Evolutionary conservation across 2,113 vertebrate species (phyloP).

Genomic region (Laticauda laticaudata): DNA sequence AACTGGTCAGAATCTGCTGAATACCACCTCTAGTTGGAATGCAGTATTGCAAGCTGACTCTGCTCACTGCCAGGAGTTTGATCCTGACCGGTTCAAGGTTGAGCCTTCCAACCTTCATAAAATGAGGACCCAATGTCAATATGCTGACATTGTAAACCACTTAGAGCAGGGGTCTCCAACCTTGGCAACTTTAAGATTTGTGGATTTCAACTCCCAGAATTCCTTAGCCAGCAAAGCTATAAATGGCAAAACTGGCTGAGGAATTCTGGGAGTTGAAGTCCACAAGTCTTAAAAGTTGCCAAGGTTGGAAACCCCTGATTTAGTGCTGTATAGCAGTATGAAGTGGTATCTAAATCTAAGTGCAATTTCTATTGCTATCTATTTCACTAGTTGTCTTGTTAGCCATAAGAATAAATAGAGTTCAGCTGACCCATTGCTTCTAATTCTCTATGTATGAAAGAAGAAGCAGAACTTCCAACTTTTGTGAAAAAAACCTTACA

Average conservation of each 20-base stretch:
- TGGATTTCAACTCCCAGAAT: too few species aligned
- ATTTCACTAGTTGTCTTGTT: background rate
- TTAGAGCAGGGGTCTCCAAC: background rate
- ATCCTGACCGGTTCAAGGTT: too few species aligned
- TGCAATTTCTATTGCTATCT: background rate
- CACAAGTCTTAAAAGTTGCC: too few species aligned
- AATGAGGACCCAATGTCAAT: background rate
- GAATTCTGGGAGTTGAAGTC: too few species aligned
- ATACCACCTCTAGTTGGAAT: background rate
- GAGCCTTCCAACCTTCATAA: too few species aligned
- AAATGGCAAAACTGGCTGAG: too few species aligned
- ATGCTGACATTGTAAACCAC: background rate
- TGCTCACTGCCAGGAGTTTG: background rate
- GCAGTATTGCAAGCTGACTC: background rate
- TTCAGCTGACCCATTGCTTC: conserved; percentile 7
- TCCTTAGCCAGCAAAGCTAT: too few species aligned
- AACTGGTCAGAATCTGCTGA: too few species aligned
- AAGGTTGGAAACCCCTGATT: too few species aligned
- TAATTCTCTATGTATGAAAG: background rate
- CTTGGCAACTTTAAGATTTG: too few species aligned
- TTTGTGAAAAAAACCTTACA: conserved; percentile 17
- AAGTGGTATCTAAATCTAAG: background rate
- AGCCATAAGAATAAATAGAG: conserved; percentile 13
- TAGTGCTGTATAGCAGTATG: background rate
- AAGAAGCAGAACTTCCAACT: background rate